A percentile compares a stretch with the other conserved stretches of the same genome.
Conservation (phyloP, 64 coral and sea anemone genomes). For the Dendronephthya gigantea region DNA sequence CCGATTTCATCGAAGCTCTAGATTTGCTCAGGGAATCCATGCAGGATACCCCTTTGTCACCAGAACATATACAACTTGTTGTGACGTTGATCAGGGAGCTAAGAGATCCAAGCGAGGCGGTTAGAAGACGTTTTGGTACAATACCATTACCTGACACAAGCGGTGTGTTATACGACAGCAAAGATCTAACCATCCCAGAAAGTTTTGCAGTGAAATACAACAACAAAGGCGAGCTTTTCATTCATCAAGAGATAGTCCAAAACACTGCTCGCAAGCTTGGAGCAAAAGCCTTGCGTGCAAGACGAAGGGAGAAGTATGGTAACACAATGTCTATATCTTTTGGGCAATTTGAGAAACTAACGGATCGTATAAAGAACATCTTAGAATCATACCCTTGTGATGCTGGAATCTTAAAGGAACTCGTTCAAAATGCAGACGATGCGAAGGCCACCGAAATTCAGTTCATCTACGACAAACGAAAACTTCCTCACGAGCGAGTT, state of each 20-base stretch:
- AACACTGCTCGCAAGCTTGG: conserved; percentile 52
- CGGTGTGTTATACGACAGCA: background rate
- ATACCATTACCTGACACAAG: background rate
- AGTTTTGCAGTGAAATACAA: background rate
- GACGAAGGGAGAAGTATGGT: conserved; percentile 58
- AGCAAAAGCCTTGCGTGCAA: conserved; percentile 46
- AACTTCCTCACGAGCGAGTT: conserved; percentile 52
- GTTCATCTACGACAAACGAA: conserved; percentile 68
- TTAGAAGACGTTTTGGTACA: background rate
- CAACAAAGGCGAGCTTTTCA: background rate
- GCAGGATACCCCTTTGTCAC: conserved; percentile 40
- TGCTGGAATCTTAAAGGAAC: conserved; percentile 73
- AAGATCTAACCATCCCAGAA: background rate
- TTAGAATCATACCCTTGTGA: conserved; percentile 66
- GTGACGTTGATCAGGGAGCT: conserved; percentile 63
- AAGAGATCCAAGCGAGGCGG: background rate
- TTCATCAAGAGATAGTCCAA: background rate
- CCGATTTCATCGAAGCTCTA: conserved; percentile 61
- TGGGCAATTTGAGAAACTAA: conserved; percentile 69
- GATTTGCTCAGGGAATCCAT: conserved; percentile 50
- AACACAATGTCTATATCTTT: conserved; percentile 65
- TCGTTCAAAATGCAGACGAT: conserved; percentile 80
- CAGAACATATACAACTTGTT: conserved; percentile 51
- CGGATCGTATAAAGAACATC: conserved; percentile 50
- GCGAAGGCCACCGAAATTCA: conserved; percentile 71